Evolutionary conservation across 2,888 invertebrate genomes (phyloP), one percentile per base, ranked within the genome.

Genomic region (Torymus auratus): DNA sequence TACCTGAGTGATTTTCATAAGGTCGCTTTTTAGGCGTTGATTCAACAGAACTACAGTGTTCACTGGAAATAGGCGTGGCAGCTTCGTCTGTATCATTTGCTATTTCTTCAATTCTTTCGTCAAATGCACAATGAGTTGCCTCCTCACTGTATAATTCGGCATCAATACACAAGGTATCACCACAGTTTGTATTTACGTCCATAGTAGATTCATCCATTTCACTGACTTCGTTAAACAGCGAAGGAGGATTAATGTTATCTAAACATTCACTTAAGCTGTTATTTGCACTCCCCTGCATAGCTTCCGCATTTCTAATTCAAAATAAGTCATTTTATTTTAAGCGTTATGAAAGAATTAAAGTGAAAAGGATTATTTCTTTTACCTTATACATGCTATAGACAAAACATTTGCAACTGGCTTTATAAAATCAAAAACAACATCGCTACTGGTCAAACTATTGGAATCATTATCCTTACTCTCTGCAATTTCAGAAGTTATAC

Each of bases 401-500:
- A 92, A 91, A 85, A 92, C 93, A 87, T 92, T 93, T 78, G 91
- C 91, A 0, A 91, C 87, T 0, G 93, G 94, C 84, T 93, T 93
- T 79, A 93, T 92, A 53, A 94, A 91, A 85, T 94, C 94, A 85
- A 94, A 82, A 93, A 94, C 89, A 2, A 88, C 84, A 78, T 90
- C 91, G 60, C 89, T 90, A 5, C 86, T 87, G 0, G 91, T 87
- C 5, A 90, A 78, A 65, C 91, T 91, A 64, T 91, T 90, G 0
- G 91, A 88, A 50, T 91, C 87, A 23, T 91, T 91, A 61, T 92
- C 91, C 79, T 91, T 92, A 0, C 91, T 85, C 78, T 96, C 96
- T 0, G 93, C 95, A 3, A 95, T 93, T 91, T 96, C 96, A 0
- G 95, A 96, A 41, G 95, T 95, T 79, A 96, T 95, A 88, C 96